Evolutionary conservation across 2,888 invertebrate species (phyloP).

Genomic region (Drosophila macrospina): DNA sequence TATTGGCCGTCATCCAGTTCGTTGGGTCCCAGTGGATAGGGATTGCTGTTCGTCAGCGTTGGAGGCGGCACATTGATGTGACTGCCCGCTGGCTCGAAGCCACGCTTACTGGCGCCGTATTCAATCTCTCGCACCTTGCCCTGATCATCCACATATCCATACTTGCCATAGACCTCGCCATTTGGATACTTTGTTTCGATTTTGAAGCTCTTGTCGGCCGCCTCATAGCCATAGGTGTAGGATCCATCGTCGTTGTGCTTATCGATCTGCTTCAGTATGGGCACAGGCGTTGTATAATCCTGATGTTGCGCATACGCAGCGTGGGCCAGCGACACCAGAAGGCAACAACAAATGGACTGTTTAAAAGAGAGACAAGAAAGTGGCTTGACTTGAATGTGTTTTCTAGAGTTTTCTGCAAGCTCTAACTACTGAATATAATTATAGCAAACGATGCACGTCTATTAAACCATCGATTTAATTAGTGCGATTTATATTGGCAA

Average conservation of each 20-base stretch:
- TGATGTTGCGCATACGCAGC: constrained; percentile 82
- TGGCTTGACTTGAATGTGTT: background rate
- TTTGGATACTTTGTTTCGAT: constrained; percentile 94
- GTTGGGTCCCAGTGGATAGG: constrained; percentile 86
- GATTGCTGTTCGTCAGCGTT: constrained; percentile 88
- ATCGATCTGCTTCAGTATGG: constrained; percentile 93
- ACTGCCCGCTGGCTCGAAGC: constrained; percentile 91
- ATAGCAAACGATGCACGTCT: background rate
- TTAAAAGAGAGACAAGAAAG: background rate
- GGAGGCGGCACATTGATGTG: constrained; percentile 94
- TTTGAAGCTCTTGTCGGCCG: constrained; percentile 94
- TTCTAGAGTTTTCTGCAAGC: background rate
- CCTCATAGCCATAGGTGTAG: constrained; percentile 95
- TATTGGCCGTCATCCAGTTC: constrained; percentile 95
- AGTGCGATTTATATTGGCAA: constrained; percentile 1
- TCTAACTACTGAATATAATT: background rate
- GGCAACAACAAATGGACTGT: constrained; percentile 30
- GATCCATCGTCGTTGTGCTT: constrained; percentile 94
- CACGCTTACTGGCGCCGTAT: constrained; percentile 93
- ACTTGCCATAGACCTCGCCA: constrained; percentile 94
- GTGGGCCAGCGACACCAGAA: constrained; percentile 58
- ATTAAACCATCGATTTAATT: constrained; percentile 2
- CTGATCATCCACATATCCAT: constrained; percentile 93
- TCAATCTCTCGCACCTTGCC: constrained; percentile 92
- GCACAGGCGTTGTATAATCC: constrained; percentile 90